phyloP scores from a whole-genome alignment of 2,797 vertebrate species.

The Aratinga solstitialis region DNA sequence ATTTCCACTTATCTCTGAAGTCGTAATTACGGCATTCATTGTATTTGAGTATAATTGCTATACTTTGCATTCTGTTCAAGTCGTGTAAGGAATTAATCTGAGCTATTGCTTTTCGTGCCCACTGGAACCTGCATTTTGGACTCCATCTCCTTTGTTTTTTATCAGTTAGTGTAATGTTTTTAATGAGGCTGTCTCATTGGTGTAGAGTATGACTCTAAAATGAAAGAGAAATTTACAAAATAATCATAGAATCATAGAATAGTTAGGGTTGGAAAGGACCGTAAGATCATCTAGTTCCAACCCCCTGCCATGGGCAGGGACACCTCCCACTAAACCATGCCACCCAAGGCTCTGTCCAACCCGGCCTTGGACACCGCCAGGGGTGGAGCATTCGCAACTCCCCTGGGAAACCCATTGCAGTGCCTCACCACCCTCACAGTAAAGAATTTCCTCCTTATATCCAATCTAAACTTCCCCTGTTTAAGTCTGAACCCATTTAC shows the following conservation, averaged over 20 bases:
- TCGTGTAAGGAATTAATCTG: not conserved
- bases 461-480: no score
- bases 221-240: not conserved
- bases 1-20: conserved; percentile 61
- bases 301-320: no score
- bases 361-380: no score
- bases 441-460: no score
- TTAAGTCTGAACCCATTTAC: no score
- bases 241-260: not conserved
- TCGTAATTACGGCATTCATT: conserved; percentile 56
- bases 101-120: not conserved
- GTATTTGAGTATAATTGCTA: conserved; percentile 54
- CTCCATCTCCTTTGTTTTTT: not conserved
- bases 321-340: no score
- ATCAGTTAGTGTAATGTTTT: not conserved
- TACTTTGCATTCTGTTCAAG: conserved; percentile 35
- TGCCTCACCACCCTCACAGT: no score
- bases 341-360: no score
- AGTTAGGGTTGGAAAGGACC: no score
- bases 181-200: not conserved
- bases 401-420: no score
- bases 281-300: no score
- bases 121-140: not conserved
- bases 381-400: no score
- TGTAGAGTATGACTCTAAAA: not conserved